A percentile compares a stretch with the other conserved stretches of the same genome.
These are phyloP conservation scores for Drosophila macrospina DNA, from an alignment of 2,888 invertebrate genomes.

Conservation along the genomic window DNA sequence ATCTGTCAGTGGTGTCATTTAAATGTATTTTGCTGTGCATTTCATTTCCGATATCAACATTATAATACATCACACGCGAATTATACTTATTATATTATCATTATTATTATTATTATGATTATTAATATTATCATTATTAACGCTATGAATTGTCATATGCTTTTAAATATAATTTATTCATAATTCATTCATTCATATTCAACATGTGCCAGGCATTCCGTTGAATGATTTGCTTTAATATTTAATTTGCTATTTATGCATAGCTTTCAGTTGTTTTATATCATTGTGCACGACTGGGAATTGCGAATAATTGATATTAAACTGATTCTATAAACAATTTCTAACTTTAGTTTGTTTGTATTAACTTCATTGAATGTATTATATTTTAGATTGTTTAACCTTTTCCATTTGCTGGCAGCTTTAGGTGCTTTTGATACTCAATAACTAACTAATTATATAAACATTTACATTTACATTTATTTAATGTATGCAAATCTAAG, in stretches of 20 bases:
- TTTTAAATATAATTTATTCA: slow-evolving; percentile 8
- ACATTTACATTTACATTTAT: too few species aligned
- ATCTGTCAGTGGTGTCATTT: slow-evolving; percentile 44
- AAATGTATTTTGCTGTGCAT: slow-evolving; percentile 30
- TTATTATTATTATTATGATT: slow-evolving; percentile 26
- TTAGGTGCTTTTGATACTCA: too few species aligned
- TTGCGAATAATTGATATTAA: background rate
- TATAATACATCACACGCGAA: slow-evolving; percentile 11
- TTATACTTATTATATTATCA: slow-evolving; percentile 19
- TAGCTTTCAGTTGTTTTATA: background rate
- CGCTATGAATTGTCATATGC: slow-evolving; percentile 12
- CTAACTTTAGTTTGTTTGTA: too few species aligned
- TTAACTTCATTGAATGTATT: too few species aligned
- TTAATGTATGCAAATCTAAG: too few species aligned
- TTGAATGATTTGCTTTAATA: slow-evolving; percentile 12
- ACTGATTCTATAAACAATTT: background rate
- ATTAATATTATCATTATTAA: slow-evolving; percentile 20
- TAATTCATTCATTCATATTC: background rate
- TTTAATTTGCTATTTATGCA: slow-evolving; percentile 7
- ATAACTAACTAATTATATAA: too few species aligned
- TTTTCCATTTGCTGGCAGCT: too few species aligned
- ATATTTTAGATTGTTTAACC: too few species aligned
- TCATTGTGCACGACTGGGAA: background rate
- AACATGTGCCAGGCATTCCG: background rate
- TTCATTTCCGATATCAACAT: slow-evolving; percentile 11